Evolutionary conservation across 2,888 invertebrate species (phyloP).

Genomic region (Drosophila bunnanda): DNA sequence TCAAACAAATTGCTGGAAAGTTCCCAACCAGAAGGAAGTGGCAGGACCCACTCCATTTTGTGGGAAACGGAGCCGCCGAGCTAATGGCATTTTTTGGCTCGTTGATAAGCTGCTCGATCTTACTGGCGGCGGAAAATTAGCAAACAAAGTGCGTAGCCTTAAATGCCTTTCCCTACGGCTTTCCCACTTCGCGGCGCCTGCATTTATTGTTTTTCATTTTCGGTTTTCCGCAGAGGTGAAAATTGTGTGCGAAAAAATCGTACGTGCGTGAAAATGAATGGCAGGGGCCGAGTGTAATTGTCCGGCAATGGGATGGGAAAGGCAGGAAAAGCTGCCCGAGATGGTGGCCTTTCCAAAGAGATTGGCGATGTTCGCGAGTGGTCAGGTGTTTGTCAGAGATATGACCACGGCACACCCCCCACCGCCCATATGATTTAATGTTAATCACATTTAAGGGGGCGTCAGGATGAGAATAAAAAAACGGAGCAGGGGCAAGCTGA

Average conservation of each 20-base stretch:
- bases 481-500: slow-evolving; percentile 12
- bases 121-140: slow-evolving; percentile 64
- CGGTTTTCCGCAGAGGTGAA: slow-evolving; percentile 71
- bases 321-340: slow-evolving; percentile 15
- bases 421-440: slow-evolving; percentile 73
- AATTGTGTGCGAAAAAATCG: slow-evolving; percentile 76
- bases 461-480: slow-evolving; percentile 1
- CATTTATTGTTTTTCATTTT: slow-evolving; percentile 36
- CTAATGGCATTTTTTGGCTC: slow-evolving; percentile 63
- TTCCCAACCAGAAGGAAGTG: slow-evolving; percentile 28
- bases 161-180: slow-evolving; percentile 63
- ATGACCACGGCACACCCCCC: slow-evolving; percentile 43
- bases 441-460: slow-evolving; percentile 73
- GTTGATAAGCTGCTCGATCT: slow-evolving; percentile 68
- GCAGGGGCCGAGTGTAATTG: slow-evolving; percentile 72
- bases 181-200: slow-evolving; percentile 23
- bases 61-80: slow-evolving; percentile 8
- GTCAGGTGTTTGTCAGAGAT: slow-evolving; percentile 72
- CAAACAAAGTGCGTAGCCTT: slow-evolving; percentile 81
- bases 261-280: slow-evolving; percentile 79
- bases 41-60: slow-evolving; percentile 30
- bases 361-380: slow-evolving; percentile 49
- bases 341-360: slow-evolving; percentile 27
- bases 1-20: slow-evolving; percentile 73
- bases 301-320: slow-evolving; percentile 40